Evolutionary conservation across 37 sponge, comb jelly and placozoan species (phyloP).

Genomic region (Mnemiopsis leidyi): DNA sequence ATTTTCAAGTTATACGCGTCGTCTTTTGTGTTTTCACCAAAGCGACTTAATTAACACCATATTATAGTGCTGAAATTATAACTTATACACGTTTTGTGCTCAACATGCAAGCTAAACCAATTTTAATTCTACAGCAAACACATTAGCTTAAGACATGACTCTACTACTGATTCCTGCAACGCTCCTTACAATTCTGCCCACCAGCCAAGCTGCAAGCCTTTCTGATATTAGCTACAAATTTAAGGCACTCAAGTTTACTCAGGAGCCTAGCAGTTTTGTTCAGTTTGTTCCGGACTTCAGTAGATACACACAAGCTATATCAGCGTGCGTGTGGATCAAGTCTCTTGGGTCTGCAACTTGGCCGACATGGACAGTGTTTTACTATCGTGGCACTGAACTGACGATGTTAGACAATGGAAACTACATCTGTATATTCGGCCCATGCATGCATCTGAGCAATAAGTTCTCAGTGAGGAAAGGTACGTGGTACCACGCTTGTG

Average conservation of each 20-base stretch:
- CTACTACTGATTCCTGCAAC: too few species aligned
- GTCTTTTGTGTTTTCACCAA: too few species aligned
- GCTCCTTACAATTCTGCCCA: too few species aligned
- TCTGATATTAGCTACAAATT: neutral
- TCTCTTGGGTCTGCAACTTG: neutral
- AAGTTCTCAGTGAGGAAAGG: neutral
- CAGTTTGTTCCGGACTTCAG: neutral
- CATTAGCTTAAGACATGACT: too few species aligned
- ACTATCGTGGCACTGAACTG: neutral
- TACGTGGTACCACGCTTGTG: neutral
- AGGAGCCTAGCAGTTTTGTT: neutral
- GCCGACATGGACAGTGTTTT: neutral
- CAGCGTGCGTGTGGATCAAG: neutral
- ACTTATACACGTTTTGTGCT: too few species aligned
- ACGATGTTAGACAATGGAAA: neutral
- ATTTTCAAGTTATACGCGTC: too few species aligned
- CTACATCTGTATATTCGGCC: neutral
- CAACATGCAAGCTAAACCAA: too few species aligned
- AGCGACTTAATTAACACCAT: too few species aligned
- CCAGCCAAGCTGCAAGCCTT: too few species aligned
- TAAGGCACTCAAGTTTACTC: neutral
- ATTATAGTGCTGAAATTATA: too few species aligned
- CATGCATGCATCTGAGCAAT: neutral
- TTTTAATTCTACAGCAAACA: too few species aligned
- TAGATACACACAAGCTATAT: neutral